Percentiles rank a stretch among this genome's conserved stretches.
These are phyloP conservation scores for Microtus pennsylvanicus DNA, from an alignment of 2,113 vertebrate genomes.

Conservation along the genomic window DNA sequence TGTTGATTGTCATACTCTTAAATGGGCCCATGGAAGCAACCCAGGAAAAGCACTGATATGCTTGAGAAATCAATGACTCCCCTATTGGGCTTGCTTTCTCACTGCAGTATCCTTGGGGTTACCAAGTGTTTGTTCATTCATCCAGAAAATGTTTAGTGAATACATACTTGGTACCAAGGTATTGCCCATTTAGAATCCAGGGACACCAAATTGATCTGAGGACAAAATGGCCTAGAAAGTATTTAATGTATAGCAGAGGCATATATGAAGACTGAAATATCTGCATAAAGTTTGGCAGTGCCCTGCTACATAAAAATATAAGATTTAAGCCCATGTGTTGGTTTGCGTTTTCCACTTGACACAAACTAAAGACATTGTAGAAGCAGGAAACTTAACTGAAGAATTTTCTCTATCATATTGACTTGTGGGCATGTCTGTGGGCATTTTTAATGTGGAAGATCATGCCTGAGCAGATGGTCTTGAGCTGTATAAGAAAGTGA, in stretches of 20 bases:
- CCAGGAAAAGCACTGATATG: background rate
- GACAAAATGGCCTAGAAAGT: background rate
- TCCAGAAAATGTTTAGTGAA: slow-evolving; percentile 17
- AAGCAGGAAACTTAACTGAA: background rate
- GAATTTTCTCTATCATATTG: background rate
- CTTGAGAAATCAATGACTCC: background rate
- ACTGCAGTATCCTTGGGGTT: background rate
- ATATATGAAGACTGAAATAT: background rate
- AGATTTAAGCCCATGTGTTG: background rate
- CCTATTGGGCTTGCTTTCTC: background rate
- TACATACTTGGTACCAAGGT: background rate
- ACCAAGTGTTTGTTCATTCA: background rate
- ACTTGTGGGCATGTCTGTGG: background rate
- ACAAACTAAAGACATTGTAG: background rate
- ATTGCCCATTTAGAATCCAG: background rate
- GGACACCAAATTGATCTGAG: background rate
- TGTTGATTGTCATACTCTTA: slow-evolving; percentile 29
- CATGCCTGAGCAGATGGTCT: background rate
- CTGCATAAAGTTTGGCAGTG: background rate
- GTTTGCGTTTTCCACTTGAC: background rate
- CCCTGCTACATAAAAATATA: background rate
- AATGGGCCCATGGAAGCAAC: background rate
- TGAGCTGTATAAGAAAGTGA: too few species aligned
- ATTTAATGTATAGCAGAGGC: background rate
- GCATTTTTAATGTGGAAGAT: background rate